Base-by-base conservation (phyloP, 2,113 vertebrate genomes). In the Lipophrys pholis region DNA sequence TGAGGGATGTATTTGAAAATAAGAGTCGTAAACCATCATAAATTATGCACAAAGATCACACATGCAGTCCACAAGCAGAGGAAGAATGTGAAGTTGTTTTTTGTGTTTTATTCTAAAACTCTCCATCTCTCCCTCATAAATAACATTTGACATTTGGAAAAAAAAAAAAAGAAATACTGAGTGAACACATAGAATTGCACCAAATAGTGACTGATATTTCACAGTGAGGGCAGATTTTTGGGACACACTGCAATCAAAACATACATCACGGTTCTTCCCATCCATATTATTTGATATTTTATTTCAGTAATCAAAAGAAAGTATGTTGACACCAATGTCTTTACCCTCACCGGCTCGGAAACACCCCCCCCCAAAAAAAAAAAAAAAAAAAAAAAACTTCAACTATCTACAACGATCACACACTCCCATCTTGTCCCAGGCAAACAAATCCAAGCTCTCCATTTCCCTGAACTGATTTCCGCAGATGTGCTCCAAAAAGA, bases 401-500 rank as follows among this genome's bases (percentile, higher is more conserved):
- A 72, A 80, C 83, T 77, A 61, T 69, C 66, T 16, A 45, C 54
- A 71, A 54, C 80, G 88, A 92, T 91, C 88, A 89, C 85, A 90
- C 78, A 77, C 71, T 81, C 69, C 73, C 76, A 85, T 88, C 84
- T 86, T 86, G 76, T 91, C 81, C 81, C 83, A 76, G 76, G 61
- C 81, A 90, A 88, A 90, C 85, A 87, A 92, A 88, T 76, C 69
- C 63, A 50, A 69, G 66, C 70, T 75, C 74, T 81, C 79, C 70
- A 67, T 84, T 88, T 84, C 81, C 82, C 80, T 75, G 78, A 76
- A 81, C 84, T 82, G 90, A 80, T 82, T 86, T 82, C 80, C 73
- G 82, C 74, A 88, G 74, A 76, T 73, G 78, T 80, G 82, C 76
- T 87, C 75, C 75, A 75, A 83, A 89, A 87, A 89, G 82, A 87